Conservation (phyloP, 1,140 invertebrate genomes). For the Drosophila rufa region DNA sequence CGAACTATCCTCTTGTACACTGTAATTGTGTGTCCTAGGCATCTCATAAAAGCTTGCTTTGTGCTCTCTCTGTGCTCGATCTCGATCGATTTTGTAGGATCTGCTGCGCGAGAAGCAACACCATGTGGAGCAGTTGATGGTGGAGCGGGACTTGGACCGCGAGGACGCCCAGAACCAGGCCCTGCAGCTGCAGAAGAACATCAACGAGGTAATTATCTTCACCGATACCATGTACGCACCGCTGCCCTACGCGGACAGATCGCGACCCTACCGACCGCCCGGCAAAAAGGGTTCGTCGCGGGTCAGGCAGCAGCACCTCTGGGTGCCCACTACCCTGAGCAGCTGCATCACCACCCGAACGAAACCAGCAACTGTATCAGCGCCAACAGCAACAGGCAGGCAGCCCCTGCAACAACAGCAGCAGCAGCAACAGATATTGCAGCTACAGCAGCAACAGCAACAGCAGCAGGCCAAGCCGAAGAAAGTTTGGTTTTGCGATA, state of each 20-base stretch:
- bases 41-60: conserved; percentile 68
- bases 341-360: conserved; percentile 46
- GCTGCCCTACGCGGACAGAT: conserved; percentile 70
- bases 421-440: conserved; percentile 40
- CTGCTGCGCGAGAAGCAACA: conserved; percentile 96
- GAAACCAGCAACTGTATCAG: conserved; percentile 29
- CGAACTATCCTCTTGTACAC: conserved; percentile 7
- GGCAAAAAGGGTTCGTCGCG: conserved; percentile 35
- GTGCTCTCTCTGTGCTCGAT: conserved; percentile 32
- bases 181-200: conserved; percentile 85
- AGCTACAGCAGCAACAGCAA: conserved; percentile 30
- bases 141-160: conserved; percentile 95
- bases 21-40: conserved; percentile 35
- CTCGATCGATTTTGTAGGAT: conserved; percentile 87
- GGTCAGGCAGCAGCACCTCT: conserved; percentile 33
- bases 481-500: conserved; percentile 85
- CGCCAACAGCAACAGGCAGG: conserved; percentile 31
- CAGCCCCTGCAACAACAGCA: conserved; percentile 43
- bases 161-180: conserved; percentile 89
- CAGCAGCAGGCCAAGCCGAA: conserved; percentile 62
- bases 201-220: conserved; percentile 85
- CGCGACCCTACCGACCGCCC: conserved; percentile 63
- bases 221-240: conserved; percentile 81
- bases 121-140: conserved; percentile 95
- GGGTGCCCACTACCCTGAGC: conserved; percentile 43